Evolutionary conservation across 2,888 invertebrate species (phyloP).

Genomic region (Leucoma salicis): DNA sequence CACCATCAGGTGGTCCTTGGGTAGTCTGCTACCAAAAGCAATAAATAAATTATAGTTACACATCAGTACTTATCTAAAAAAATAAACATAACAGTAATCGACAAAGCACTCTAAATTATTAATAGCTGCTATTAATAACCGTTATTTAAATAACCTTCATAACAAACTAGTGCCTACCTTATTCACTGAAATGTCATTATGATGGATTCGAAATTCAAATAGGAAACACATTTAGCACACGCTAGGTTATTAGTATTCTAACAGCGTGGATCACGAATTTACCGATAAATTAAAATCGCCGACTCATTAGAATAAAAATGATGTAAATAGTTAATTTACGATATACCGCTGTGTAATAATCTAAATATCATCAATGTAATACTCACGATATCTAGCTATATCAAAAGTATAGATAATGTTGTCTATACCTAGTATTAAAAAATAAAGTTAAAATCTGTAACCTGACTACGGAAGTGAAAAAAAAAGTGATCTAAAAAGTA

Average conservation of each 20-base stretch:
- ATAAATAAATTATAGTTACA: no score
- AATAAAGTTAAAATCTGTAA: no score
- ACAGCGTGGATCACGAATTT: background rate
- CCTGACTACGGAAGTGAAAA: no score
- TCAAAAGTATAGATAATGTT: no score
- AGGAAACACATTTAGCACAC: slow-evolving; percentile 4
- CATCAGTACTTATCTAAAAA: no score
- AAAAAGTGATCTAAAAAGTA: no score
- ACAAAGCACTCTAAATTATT: slow-evolving; percentile 27
- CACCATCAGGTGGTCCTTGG: no score
- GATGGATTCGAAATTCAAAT: background rate
- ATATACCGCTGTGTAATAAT: no score
- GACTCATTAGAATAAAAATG: background rate
- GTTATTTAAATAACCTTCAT: slow-evolving; percentile 27
- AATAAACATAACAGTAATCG: slow-evolving; percentile 34
- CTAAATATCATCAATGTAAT: no score
- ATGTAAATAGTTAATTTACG: background rate
- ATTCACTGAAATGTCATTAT: slow-evolving; percentile 12
- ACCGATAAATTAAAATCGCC: background rate
- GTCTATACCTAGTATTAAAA: no score
- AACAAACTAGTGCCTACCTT: slow-evolving; percentile 5
- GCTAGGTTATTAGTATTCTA: slow-evolving; percentile 5
- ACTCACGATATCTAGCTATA: no score
- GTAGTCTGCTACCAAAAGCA: no score
- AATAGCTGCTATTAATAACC: slow-evolving; percentile 27